These are phyloP conservation scores for Phaethornis superciliosus DNA, from an alignment of 2,113 vertebrate species.

Conservation along the genomic window DNA sequence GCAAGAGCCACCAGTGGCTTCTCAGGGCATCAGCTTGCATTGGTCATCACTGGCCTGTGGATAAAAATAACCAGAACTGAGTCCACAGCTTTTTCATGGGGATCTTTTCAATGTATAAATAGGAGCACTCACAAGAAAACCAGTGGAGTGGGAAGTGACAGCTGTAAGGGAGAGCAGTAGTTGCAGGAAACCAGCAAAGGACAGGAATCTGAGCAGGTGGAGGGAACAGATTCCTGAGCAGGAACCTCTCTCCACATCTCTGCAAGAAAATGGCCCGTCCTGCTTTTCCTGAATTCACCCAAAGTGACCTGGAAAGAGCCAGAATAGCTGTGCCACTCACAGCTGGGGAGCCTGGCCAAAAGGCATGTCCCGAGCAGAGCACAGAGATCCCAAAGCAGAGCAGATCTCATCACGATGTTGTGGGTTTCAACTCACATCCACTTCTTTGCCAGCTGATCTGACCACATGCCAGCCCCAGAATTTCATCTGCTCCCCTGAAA, in stretches of 20 bases:
- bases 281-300: not conserved
- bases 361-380: not conserved
- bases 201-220: not conserved
- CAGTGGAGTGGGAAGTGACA: accelerated
- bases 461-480: not conserved
- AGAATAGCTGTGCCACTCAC: not conserved
- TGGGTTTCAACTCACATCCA: not conserved
- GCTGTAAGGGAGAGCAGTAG: not conserved
- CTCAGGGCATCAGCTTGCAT: not conserved
- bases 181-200: not conserved
- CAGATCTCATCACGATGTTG: not conserved
- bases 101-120: not conserved
- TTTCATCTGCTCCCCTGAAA: not conserved
- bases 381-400: not conserved
- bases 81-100: not conserved
- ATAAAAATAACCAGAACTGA: not conserved
- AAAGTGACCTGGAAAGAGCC: not conserved
- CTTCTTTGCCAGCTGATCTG: not conserved
- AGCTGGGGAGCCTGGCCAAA: not conserved
- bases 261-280: not conserved
- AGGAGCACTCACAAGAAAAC: not conserved
- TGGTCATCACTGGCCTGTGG: not conserved
- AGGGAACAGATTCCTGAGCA: not conserved
- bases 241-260: not conserved
- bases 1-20: not conserved